Conservation (phyloP, 64 coral and sea anemone species). For the Exaiptasia diaphana region DNA sequence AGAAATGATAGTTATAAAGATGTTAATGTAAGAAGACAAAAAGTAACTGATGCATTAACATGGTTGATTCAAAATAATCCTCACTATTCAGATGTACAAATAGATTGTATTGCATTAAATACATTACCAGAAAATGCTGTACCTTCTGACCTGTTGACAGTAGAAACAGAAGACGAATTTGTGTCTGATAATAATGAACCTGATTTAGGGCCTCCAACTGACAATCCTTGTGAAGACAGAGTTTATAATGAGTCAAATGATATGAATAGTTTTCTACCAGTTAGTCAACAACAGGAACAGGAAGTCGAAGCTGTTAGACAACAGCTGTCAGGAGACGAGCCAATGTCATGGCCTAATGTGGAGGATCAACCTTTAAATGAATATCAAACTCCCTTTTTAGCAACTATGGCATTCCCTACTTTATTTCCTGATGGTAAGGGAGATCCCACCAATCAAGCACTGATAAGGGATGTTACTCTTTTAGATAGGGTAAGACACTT, state of each 20-base stretch:
- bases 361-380: constrained; percentile 32
- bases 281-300: constrained; percentile 40
- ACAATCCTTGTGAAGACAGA: constrained; percentile 19
- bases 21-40: constrained; percentile 42
- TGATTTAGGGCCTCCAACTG: constrained; percentile 35
- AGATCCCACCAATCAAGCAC: constrained; percentile 39
- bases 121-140: constrained; percentile 9
- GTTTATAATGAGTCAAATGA: constrained; percentile 34
- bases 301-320: constrained; percentile 17
- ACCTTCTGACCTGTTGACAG: constrained; percentile 22
- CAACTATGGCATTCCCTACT: constrained; percentile 40
- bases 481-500: constrained; percentile 18
- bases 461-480: constrained; percentile 12
- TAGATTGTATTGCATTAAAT: neutral
- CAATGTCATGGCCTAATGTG: constrained; percentile 22
- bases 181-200: constrained; percentile 13
- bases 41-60: constrained; percentile 15
- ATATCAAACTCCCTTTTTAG: constrained; percentile 25
- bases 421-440: constrained; percentile 38
- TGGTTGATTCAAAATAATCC: constrained; percentile 21
- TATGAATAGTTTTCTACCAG: constrained; percentile 40
- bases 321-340: constrained; percentile 11
- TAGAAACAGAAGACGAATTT: constrained; percentile 25
- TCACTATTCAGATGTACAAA: constrained; percentile 29
- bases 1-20: constrained; percentile 34